Base-by-base conservation (phyloP, 2,113 vertebrate genomes). In the Willisornis vidua region DNA sequence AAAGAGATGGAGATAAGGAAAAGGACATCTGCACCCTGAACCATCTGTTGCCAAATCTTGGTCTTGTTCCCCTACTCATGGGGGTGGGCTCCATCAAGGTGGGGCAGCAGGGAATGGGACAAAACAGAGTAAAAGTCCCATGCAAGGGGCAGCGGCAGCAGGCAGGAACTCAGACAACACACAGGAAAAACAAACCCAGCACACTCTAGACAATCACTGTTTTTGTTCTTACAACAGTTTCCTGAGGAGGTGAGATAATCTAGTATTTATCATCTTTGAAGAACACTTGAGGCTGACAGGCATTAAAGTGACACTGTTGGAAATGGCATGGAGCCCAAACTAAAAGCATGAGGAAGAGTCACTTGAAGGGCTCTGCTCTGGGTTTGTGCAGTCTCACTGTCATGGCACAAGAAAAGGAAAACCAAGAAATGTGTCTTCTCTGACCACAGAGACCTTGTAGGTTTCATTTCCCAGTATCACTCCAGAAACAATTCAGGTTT, bases 191-290 rank as follows among this genome's bases (percentile, higher is more conserved):
- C 33, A 86, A 89, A 49, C 7, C 4, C 2, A 3, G 19, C 1
- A 4, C n/a, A 26, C 61, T 86, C 19, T 25, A 59, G 19, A 35
- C 41, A 61, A 11, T 57, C 72, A 52, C 46, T 91, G 37, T 0
- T 2, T 93, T 92, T 73, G 35, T 81, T 78, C 90, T 82, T 86
- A 58, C 17, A n/a, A 49, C 59, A 85, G 51, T 83, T 95, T 86
- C 73, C 78, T 67, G 52, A 59, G 54, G 80, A 88, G 90, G 43
- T 81, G 82, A 96, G 77, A 76, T 79, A 92, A 94, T 93, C 61
- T 31, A 58, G 46, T 80, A 84, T 96, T 97, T 95, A 85, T 96
- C 87, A 89, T 93, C 70, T 90, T 95, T 94, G 92, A 97, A 96
- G 94, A 81, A 89, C 39, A 94, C 93, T 95, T 94, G 90, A 93